Evolutionary conservation across 2,797 vertebrate genomes (phyloP), one percentile per base, ranked within the genome.

Genomic region (Pygocentrus nattereri): DNA sequence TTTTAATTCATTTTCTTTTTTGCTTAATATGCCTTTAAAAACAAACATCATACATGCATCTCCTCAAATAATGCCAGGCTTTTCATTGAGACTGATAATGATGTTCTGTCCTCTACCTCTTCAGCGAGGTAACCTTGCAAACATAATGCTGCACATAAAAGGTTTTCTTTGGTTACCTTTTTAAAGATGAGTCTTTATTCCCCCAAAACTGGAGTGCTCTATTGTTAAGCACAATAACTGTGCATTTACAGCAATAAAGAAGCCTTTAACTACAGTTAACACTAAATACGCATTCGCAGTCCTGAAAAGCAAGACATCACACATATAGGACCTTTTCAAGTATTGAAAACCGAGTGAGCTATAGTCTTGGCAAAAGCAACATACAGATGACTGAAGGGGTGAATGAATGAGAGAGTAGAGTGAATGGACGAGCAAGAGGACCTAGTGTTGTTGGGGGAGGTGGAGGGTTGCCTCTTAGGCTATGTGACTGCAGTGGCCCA

Each of bases 401-500:
- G 74, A 77, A 56, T 74, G 62, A 67, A 47, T 23, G 58, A 30
- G 25, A 49, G 71, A 62, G 54, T 54, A 47, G 19, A 47, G 74
- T 79, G 56, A 59, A 65, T 52, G 74, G 31, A 61, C 27, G 27
- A 31, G 65, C 23, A 58, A 71, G 61, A 64, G 80, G 80, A 83
- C 76, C 79, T 78, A 52, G 74, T 79, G 72, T 62, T 79, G 72
- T 62, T 67, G 49, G 54, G 61, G 74, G 47, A 62, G 50, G 75
- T 78, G 74, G 15, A 80, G 65, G 64, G 73, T 82, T 69, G 67
- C 23, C 68, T 82, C 80, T 88, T 58, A 85, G 88, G 89, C 88
- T 89, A 68, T 89, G 89, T 81, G 89, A 85, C 84, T 85, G 82
- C 82, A 84, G 59, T 87, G 82, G 85, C 82, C 90, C 87, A 90